These are phyloP conservation scores for Automeris io DNA, from an alignment of 2,888 invertebrate genomes.

Conservation along the genomic window DNA sequence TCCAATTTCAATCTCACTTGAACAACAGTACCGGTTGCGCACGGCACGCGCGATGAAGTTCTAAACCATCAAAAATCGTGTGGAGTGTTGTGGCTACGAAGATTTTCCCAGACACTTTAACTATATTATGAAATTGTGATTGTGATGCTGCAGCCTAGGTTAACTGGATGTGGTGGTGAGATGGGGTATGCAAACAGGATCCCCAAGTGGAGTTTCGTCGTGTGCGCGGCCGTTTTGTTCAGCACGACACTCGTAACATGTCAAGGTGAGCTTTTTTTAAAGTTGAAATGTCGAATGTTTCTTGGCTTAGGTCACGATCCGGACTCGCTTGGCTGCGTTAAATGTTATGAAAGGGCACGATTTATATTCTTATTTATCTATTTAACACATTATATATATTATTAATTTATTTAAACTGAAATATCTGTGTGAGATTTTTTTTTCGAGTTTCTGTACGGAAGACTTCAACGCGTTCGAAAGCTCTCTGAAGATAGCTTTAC, in stretches of 20 bases:
- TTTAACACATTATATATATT: neutral
- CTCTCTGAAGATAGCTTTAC: too few species aligned
- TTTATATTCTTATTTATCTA: neutral
- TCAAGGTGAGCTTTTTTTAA: conserved; percentile 57
- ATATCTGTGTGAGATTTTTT: too few species aligned
- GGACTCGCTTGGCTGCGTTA: neutral
- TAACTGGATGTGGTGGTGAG: conserved; percentile 48
- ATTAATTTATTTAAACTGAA: too few species aligned
- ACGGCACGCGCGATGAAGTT: conserved; percentile 23
- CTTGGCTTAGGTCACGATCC: conserved; percentile 7
- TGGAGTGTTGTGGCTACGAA: conserved; percentile 37
- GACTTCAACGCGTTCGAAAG: conserved; percentile 44
- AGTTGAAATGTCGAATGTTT: conserved; percentile 6
- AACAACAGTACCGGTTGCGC: conserved; percentile 2
- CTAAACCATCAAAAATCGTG: conserved; percentile 19
- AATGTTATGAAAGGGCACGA: neutral
- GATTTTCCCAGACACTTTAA: conserved; percentile 21
- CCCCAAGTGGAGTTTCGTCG: conserved; percentile 33
- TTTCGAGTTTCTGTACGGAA: conserved; percentile 21
- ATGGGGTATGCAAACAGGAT: conserved; percentile 29
- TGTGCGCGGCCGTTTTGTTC: conserved; percentile 34
- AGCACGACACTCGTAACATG: conserved; percentile 45
- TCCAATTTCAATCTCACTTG: conserved; percentile 2
- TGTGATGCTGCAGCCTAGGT: conserved; percentile 64
- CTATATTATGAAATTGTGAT: conserved; percentile 21